Evolutionary conservation across 1,140 invertebrate genomes (phyloP).

Genomic region (Zelostemma sp.): DNA sequence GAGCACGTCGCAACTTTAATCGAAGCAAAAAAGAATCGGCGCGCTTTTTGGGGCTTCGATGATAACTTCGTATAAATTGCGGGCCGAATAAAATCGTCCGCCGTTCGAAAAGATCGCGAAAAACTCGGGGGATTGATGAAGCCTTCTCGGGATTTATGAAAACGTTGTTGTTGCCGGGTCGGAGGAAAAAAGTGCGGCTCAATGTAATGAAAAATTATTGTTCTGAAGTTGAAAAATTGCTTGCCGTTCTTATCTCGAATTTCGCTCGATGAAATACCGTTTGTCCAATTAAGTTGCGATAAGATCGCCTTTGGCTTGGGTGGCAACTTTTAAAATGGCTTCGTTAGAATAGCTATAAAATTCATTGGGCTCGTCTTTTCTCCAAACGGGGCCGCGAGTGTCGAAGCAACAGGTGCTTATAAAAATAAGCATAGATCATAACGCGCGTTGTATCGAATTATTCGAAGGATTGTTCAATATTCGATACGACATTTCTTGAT

Average conservation of each 20-base stretch:
- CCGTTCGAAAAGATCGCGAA: not conserved
- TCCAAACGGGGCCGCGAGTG: constrained; percentile 37
- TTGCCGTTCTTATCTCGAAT: constrained; percentile 48
- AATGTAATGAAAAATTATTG: constrained; percentile 3
- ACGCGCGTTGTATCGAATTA: not conserved
- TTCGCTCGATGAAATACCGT: constrained; percentile 57
- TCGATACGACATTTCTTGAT: too few relatives aligned
- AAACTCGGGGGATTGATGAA: not conserved
- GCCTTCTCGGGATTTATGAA: constrained; percentile 12
- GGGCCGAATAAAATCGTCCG: not conserved
- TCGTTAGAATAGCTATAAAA: constrained; percentile 68
- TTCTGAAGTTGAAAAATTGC: not conserved
- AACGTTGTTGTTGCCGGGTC: constrained; percentile 14
- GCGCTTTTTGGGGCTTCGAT: not conserved
- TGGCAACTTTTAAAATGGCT: constrained; percentile 63
- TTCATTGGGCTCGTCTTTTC: constrained; percentile 59
- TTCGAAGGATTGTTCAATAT: too few relatives aligned
- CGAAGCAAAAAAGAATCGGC: not conserved
- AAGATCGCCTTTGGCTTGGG: constrained; percentile 57
- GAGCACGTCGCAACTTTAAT: constrained; percentile 1
- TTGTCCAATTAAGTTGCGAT: constrained; percentile 63
- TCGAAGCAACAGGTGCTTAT: constrained; percentile 57
- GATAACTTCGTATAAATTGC: not conserved
- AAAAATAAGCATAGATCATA: constrained; percentile 54
- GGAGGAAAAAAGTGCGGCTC: not conserved